These are phyloP conservation scores for Xenops minutus DNA, from an alignment of 2,797 vertebrate species.

Conservation along the genomic window DNA sequence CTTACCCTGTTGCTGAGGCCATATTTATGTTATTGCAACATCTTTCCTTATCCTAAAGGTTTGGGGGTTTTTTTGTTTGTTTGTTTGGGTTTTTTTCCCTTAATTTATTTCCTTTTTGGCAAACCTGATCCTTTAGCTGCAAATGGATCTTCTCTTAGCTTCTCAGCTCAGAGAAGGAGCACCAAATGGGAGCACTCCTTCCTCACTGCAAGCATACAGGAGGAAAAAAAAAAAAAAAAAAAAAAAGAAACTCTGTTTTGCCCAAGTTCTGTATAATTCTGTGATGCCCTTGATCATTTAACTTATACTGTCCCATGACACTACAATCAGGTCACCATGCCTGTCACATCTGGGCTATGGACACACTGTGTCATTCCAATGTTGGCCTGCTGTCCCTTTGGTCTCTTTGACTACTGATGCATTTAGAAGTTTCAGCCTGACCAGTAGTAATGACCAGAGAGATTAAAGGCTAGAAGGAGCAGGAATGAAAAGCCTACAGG, in stretches of 20 bases:
- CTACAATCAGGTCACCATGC: background rate
- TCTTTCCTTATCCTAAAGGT: background rate
- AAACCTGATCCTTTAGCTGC: background rate
- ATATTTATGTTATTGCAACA: background rate
- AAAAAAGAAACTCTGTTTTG: background rate
- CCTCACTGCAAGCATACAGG: background rate
- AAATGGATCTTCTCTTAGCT: too few relatives aligned
- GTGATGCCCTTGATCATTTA: background rate
- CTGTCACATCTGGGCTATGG: background rate
- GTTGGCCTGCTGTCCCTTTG: background rate
- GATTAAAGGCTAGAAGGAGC: background rate
- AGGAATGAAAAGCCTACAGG: background rate
- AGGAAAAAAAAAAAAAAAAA: too few relatives aligned
- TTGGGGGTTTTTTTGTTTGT: too few relatives aligned
- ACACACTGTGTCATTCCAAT: background rate
- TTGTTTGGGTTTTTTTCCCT: too few relatives aligned
- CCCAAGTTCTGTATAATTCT: background rate
- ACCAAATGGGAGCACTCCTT: background rate
- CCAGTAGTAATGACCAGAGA: background rate
- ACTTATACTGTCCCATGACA: background rate
- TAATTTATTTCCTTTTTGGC: too few relatives aligned
- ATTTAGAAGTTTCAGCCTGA: background rate
- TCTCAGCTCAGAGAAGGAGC: background rate
- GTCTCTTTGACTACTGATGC: background rate
- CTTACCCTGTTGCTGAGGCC: background rate